These are phyloP conservation scores for Ellobius talpinus DNA, from an alignment of 2,113 vertebrate genomes.

Conservation along the genomic window DNA sequence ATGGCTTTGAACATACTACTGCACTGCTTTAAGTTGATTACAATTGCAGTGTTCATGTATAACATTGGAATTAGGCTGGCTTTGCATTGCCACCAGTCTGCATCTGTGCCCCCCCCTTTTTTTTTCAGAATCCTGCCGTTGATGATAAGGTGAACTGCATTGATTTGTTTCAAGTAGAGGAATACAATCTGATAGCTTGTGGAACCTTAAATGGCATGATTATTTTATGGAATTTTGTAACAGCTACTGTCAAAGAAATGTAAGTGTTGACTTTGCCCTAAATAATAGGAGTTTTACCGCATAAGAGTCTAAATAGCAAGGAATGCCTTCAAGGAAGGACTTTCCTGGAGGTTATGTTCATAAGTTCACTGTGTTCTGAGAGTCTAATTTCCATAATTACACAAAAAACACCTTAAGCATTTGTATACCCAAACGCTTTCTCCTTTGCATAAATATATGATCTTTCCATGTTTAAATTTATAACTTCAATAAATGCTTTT, in stretches of 20 bases:
- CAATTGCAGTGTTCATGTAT: not conserved
- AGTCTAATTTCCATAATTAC: not conserved
- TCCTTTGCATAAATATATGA: not conserved
- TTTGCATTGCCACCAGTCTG: not conserved
- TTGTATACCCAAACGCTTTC: not conserved
- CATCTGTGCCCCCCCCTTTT: constrained; percentile 37
- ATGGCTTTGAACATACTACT: not conserved
- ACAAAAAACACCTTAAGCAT: not conserved
- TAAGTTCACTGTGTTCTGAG: not conserved
- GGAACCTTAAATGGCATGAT: constrained; percentile 84
- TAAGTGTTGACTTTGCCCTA: constrained; percentile 79
- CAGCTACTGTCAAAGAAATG: constrained; percentile 83
- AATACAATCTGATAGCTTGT: constrained; percentile 82
- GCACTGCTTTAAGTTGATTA: not conserved
- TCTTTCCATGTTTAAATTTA: constrained; percentile 22
- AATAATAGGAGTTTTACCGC: not conserved
- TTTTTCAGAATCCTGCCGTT: constrained; percentile 72
- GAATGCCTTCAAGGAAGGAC: not conserved
- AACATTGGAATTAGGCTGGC: not conserved
- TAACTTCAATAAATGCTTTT: not conserved
- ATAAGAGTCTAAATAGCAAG: not conserved
- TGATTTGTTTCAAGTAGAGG: constrained; percentile 83
- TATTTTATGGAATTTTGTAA: constrained; percentile 86
- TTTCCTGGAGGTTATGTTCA: not conserved
- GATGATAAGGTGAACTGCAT: constrained; percentile 81